phyloP scores from a whole-genome alignment of 2,888 invertebrate genomes.

The Invenusta paracnida region DNA sequence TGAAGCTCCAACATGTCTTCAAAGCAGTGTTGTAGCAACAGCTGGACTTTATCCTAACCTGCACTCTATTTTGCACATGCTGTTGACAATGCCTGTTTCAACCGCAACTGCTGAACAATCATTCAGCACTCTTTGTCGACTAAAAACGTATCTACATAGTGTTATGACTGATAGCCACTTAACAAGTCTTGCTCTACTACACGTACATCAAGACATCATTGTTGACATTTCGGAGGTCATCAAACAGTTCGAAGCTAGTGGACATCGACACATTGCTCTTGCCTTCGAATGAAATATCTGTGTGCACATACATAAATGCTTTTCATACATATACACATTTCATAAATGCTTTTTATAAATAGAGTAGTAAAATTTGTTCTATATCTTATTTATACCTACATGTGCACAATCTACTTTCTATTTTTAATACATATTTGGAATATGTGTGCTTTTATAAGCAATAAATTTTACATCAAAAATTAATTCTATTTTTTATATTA shows the following conservation, averaged over 20 bases:
- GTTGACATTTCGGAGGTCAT: neutral
- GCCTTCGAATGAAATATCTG: neutral
- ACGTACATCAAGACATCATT: neutral
- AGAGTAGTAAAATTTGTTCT: neutral
- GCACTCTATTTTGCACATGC: no score
- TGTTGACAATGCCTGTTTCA: neutral
- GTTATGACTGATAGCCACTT: neutral
- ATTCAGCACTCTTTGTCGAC: neutral
- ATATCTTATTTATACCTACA: neutral
- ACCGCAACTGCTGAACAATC: neutral
- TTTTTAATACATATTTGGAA: neutral
- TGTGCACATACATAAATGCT: neutral
- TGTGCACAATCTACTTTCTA: neutral
- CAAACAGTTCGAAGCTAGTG: neutral
- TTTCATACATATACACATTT: neutral
- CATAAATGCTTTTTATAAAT: no score
- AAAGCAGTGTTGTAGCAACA: no score
- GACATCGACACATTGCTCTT: neutral
- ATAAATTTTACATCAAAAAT: neutral
- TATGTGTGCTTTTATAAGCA: neutral
- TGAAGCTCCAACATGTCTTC: no score
- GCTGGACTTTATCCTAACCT: no score
- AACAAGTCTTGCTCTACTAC: neutral
- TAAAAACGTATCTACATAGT: neutral
- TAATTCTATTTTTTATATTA: neutral